These are phyloP conservation scores for Cotesia chilonis DNA, from an alignment of 1,140 invertebrate species.

Conservation along the genomic window DNA sequence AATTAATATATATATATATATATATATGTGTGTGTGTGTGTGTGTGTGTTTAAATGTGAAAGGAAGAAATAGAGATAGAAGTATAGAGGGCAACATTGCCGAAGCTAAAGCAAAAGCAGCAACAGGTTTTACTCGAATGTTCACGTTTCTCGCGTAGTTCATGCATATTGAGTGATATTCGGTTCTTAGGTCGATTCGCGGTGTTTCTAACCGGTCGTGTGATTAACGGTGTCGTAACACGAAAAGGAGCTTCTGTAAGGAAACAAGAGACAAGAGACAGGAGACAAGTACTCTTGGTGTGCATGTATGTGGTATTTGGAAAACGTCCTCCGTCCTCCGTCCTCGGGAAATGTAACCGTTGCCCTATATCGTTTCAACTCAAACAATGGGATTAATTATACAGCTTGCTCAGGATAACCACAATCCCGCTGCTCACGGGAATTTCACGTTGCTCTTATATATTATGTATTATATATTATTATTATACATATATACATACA, in stretches of 20 bases:
- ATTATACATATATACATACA: not conserved
- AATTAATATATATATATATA: not conserved
- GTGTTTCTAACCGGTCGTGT: constrained; percentile 21
- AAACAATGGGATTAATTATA: constrained; percentile 63
- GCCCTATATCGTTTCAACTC: constrained; percentile 44
- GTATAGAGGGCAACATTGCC: not conserved
- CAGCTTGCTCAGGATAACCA: constrained; percentile 54
- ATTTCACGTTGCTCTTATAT: constrained; percentile 26
- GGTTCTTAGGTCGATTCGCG: not conserved
- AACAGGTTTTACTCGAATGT: constrained; percentile 24
- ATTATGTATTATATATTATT: constrained; percentile 27
- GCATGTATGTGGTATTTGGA: constrained; percentile 29
- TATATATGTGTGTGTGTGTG: too few species aligned
- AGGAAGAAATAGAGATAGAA: too few species aligned
- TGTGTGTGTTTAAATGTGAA: not conserved
- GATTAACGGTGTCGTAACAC: constrained; percentile 46
- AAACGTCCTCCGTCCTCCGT: constrained; percentile 40
- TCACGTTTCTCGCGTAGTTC: constrained; percentile 20
- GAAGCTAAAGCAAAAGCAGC: not conserved
- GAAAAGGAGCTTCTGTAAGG: constrained; percentile 41
- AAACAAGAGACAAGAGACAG: not conserved
- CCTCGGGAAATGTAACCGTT: constrained; percentile 49
- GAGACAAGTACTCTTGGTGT: constrained; percentile 9
- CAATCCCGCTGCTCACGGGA: constrained; percentile 53
- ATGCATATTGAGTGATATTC: constrained; percentile 34